Evolutionary conservation across 2,888 invertebrate species (phyloP), one percentile per base, ranked within the genome.

Genomic region (Ectemnius cavifrons): DNA sequence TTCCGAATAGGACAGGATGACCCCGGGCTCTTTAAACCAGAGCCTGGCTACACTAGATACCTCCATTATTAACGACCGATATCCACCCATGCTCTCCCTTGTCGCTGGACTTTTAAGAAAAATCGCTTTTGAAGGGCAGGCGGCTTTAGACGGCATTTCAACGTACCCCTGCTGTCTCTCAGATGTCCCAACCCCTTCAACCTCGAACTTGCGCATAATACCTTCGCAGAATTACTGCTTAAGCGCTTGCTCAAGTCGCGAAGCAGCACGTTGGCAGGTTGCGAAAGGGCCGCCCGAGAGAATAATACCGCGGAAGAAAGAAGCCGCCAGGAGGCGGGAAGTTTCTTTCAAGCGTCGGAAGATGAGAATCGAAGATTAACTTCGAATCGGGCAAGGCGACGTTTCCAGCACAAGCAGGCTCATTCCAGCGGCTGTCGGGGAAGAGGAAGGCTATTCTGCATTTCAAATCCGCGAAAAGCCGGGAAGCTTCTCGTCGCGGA

Each of bases 381-480:
- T 75, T 75, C 45, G 75, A 73, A 71, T 70, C 75, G 80, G 77
- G 77, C 79, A 77, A 77, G 81, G 74, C 72, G 78, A 80, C 80
- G 80, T 73, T 77, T 79, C 74, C 79, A 79, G 71, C 70, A 62
- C 68, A 64, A 70, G 61, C 67, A 37, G 71, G 79, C 58, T 80
- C 37, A 6, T 79, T 75, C 77, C 71, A 11, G 8, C 11, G 37
- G 37, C 37, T 11, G 37, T 8, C 37, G 37, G 76, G 70, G 71
- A 57, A 65, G 71, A 62, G 73, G 75, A 63, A 63, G 75, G 73
- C 81, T 81, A 71, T 62, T 81, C 81, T 81, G 81, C 81, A 81
- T 81, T 81, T 81, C 81, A 81, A 81, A 81, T 81, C 79, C 72
- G 70, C 70, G 78, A 74, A 78, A 81, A 79, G 79, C 78, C 75